These are phyloP conservation scores for Xiphophorus maculatus DNA, from an alignment of 2,113 vertebrate species.

Conservation along the genomic window DNA sequence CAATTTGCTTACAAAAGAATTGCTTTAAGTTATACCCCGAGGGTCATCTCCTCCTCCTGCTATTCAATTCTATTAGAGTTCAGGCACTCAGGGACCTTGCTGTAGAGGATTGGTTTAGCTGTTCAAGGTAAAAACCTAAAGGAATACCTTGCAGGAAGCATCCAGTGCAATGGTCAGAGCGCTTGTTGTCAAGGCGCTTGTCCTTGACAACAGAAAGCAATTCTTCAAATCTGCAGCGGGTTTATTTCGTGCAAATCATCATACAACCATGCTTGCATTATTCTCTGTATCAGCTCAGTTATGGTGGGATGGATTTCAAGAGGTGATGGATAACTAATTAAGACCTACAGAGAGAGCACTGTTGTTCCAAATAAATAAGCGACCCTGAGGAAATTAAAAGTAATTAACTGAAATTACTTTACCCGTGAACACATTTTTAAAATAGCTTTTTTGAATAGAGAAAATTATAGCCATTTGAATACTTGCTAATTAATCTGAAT, in stretches of 20 bases:
- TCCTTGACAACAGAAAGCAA: conserved; percentile 35
- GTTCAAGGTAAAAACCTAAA: conserved; percentile 51
- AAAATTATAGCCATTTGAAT: background rate
- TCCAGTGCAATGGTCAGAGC: background rate
- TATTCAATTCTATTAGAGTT: conserved; percentile 50
- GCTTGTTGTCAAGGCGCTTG: background rate
- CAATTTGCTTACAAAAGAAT: conserved; percentile 53
- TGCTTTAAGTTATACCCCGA: conserved; percentile 32
- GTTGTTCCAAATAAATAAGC: conserved; percentile 13
- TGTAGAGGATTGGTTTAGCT: conserved; percentile 44
- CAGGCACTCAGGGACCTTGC: conserved; percentile 28
- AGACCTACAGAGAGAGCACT: conserved; percentile 2
- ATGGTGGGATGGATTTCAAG: conserved; percentile 19
- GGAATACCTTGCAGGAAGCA: conserved; percentile 28
- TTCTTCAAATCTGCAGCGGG: background rate
- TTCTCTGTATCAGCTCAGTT: conserved; percentile 17
- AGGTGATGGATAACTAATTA: conserved; percentile 42
- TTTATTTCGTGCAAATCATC: conserved; percentile 1
- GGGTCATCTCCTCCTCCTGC: conserved; percentile 42
- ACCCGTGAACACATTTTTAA: conserved; percentile 20
- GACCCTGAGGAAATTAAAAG: conserved; percentile 25
- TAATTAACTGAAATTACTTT: conserved; percentile 29
- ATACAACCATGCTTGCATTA: background rate
- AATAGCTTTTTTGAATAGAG: background rate
- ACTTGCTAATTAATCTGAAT: background rate